These are phyloP conservation scores for Rutilus rutilus DNA, from an alignment of 2,113 vertebrate species.

Conservation along the genomic window DNA sequence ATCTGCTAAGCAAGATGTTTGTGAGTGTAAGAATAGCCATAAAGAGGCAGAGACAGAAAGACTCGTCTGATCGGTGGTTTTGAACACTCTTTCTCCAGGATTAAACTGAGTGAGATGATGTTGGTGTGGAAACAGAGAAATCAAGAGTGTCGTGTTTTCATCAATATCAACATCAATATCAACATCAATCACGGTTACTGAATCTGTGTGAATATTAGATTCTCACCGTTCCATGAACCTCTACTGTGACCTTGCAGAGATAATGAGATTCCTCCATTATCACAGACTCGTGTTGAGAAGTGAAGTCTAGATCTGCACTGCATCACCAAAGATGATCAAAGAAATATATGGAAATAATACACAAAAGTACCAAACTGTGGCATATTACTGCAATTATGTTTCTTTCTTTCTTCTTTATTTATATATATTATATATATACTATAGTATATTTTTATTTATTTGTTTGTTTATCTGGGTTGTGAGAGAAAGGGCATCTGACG, in stretches of 20 bases:
- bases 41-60: background rate
- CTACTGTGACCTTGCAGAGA: background rate
- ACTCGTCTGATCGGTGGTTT: background rate
- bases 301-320: background rate
- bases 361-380: background rate
- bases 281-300: background rate
- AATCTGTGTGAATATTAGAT: background rate
- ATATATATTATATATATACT: too few relatives aligned
- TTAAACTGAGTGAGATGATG: too few relatives aligned
- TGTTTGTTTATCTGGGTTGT: too few relatives aligned
- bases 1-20: slow-evolving; percentile 5
- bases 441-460: too few relatives aligned
- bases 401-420: too few relatives aligned
- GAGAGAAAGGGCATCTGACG: too few relatives aligned
- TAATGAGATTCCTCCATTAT: background rate
- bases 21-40: background rate
- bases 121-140: too few relatives aligned
- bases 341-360: background rate
- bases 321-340: background rate
- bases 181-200: background rate
- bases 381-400: background rate
- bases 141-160: too few relatives aligned
- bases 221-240: slow-evolving; percentile 1
- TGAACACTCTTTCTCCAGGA: background rate
- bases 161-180: too few relatives aligned